These are phyloP conservation scores for Tinea semifulvella DNA, from an alignment of 2,888 invertebrate genomes.

Conservation along the genomic window DNA sequence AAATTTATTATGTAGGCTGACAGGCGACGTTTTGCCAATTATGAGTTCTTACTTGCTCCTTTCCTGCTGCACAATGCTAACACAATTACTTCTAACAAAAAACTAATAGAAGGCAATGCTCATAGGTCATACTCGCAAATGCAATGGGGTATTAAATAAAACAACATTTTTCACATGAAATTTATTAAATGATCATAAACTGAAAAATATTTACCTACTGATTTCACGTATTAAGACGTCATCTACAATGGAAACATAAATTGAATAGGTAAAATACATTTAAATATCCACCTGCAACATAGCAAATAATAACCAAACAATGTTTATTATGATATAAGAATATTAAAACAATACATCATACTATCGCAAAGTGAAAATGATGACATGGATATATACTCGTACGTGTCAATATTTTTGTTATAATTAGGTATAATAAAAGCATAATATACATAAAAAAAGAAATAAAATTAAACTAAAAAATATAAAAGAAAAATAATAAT, in stretches of 20 bases:
- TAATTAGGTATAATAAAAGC: not conserved
- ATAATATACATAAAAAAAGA: not conserved
- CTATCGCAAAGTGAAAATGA: not conserved
- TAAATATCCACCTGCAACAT: no score
- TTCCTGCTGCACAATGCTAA: no score
- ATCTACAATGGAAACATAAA: no score
- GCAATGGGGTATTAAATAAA: slow-evolving; percentile 39
- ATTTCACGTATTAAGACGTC: not conserved
- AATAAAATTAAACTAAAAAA: not conserved
- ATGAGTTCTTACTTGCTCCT: no score
- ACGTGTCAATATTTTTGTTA: not conserved
- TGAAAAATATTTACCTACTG: slow-evolving; percentile 40
- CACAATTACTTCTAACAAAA: no score
- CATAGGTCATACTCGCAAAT: slow-evolving; percentile 31
- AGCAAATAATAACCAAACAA: not conserved
- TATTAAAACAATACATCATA: no score
- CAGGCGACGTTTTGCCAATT: no score
- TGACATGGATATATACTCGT: slow-evolving; percentile 7
- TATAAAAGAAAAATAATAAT: not conserved
- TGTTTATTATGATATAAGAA: no score
- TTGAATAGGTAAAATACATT: not conserved
- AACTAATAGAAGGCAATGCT: no score
- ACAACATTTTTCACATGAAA: slow-evolving; percentile 59
- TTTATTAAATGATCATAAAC: slow-evolving; percentile 58
- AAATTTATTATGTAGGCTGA: no score